A percentile compares a stretch with the other conserved stretches of the same genome.
phyloP scores from a whole-genome alignment of 2,113 vertebrate species.

The Ageneiosus marmoratus region DNA sequence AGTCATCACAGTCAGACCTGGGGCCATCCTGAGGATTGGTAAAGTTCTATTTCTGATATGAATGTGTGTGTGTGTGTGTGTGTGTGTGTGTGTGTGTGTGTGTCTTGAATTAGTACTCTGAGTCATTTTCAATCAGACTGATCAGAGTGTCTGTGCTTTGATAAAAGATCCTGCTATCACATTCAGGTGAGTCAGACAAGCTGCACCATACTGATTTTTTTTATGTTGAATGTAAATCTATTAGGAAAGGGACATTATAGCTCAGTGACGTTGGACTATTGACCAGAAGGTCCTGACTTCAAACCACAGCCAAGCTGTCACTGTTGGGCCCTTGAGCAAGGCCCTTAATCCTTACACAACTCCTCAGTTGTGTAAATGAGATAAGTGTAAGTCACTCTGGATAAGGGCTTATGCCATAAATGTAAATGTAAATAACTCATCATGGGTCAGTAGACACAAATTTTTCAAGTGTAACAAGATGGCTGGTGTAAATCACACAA shows the following conservation, averaged over 20 bases:
- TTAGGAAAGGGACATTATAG: background rate
- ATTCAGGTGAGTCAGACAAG: background rate
- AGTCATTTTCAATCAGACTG: background rate
- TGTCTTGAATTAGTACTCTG: background rate
- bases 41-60: background rate
- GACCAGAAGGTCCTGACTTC: too few species aligned
- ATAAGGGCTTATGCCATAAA: too few species aligned
- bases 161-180: background rate
- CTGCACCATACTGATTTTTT: background rate
- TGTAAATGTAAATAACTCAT: too few species aligned
- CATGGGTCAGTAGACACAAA: background rate
- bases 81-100: too few species aligned
- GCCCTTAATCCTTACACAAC: too few species aligned
- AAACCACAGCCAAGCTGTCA: too few species aligned
- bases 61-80: background rate
- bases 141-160: background rate
- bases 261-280: too few species aligned
- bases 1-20: slow-evolving; percentile 65
- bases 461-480: background rate
- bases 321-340: too few species aligned
- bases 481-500: background rate
- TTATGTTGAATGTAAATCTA: background rate
- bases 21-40: slow-evolving; percentile 80
- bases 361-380: too few species aligned
- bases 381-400: too few species aligned